A percentile compares a stretch with the other conserved stretches of the same genome.
These are phyloP conservation scores for Thereva nobilitata DNA, from an alignment of 2,888 invertebrate genomes.

Conservation along the genomic window DNA sequence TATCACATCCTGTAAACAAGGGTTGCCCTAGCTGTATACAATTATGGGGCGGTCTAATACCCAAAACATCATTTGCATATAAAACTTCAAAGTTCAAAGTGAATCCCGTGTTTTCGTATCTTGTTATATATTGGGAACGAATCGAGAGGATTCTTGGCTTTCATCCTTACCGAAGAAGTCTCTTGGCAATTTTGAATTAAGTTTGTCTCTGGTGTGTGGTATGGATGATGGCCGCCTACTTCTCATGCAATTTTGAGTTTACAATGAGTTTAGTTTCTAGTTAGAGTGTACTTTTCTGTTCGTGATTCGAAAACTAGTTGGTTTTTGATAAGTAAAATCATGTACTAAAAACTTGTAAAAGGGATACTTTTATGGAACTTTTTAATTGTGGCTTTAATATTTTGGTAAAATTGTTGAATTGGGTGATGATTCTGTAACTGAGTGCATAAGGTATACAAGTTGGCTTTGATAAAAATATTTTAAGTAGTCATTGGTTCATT, in stretches of 20 bases:
- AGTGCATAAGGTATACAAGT: no score
- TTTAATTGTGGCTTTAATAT: no score
- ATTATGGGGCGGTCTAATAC: conserved; percentile 26
- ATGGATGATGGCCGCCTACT: not conserved
- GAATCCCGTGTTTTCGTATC: conserved; percentile 4
- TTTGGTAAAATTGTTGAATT: no score
- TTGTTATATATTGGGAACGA: conserved; percentile 22
- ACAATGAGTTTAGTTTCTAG: conserved; percentile 8
- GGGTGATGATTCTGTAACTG: no score
- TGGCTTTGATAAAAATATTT: no score
- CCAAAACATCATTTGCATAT: conserved; percentile 25
- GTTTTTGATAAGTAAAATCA: no score
- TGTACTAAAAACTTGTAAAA: no score
- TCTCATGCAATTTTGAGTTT: conserved; percentile 1
- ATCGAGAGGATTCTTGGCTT: conserved; percentile 8
- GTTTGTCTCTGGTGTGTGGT: no score
- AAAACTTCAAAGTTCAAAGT: conserved; percentile 34
- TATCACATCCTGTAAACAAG: no score
- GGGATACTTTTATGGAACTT: no score
- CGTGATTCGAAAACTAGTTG: no score
- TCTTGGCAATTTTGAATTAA: conserved; percentile 17
- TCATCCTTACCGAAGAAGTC: conserved; percentile 17
- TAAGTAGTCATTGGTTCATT: no score
- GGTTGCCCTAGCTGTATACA: conserved; percentile 12
- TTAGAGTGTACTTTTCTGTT: not conserved